Percentiles rank a stretch among this genome's conserved stretches.
phyloP scores from a whole-genome alignment of 2,888 invertebrate genomes.

The Phortica okadai region DNA sequence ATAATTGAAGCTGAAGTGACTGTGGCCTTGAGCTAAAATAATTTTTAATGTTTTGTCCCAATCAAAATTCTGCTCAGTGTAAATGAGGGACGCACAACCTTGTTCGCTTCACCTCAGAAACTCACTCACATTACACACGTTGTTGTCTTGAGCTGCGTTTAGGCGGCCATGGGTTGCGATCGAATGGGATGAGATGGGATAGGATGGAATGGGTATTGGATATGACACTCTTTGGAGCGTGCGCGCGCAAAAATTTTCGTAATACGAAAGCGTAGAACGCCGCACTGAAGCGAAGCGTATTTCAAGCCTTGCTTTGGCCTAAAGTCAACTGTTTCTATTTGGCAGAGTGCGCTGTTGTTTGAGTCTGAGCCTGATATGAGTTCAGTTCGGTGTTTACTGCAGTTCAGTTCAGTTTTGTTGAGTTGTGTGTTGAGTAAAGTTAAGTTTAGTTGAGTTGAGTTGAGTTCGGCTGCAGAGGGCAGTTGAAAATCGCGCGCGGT shows the following conservation, averaged over 20 bases:
- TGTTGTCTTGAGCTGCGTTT: background rate
- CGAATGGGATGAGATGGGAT: background rate
- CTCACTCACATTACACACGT: slow-evolving; percentile 8
- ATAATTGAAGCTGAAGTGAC: no score
- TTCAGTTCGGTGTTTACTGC: background rate
- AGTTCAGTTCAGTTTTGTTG: slow-evolving; percentile 1
- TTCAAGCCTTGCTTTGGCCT: no score
- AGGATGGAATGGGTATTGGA: background rate
- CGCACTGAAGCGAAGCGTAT: no score
- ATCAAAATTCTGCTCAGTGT: background rate
- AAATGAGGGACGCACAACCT: background rate
- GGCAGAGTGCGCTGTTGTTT: background rate
- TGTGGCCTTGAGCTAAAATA: background rate
- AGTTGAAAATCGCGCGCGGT: slow-evolving; percentile 32
- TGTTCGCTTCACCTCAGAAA: background rate
- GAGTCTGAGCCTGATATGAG: background rate
- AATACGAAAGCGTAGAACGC: background rate
- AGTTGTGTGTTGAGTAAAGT: background rate
- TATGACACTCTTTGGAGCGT: background rate
- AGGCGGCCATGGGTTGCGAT: background rate
- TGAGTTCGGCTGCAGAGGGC: background rate
- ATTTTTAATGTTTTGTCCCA: background rate
- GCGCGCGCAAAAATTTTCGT: background rate
- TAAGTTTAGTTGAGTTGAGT: background rate
- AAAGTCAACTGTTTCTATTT: background rate